Evolutionary conservation across 2,113 vertebrate genomes (phyloP).

Genomic region (Capricornis sumatraensis): DNA sequence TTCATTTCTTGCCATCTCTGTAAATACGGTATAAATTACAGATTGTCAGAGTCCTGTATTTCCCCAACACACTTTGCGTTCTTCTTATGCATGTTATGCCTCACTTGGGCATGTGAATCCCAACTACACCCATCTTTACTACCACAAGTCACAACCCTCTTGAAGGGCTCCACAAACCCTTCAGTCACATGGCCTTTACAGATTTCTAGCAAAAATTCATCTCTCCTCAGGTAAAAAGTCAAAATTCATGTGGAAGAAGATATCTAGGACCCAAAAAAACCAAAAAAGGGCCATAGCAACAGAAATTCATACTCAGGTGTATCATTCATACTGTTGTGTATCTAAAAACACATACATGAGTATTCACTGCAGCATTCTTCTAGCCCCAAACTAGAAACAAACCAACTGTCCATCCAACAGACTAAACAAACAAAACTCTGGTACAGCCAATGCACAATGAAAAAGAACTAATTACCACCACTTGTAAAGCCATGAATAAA

Average conservation of each 20-base stretch:
- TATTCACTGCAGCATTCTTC: background rate
- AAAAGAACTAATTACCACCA: background rate
- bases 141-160: background rate
- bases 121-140: background rate
- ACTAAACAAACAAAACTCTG: background rate
- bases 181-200: background rate
- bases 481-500: background rate
- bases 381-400: background rate
- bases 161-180: background rate
- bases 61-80: background rate
- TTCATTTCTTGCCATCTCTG: background rate
- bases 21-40: background rate
- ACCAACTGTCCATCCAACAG: background rate
- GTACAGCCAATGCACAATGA: background rate
- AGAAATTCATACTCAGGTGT: background rate
- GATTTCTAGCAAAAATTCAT: background rate
- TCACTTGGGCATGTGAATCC: background rate
- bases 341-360: background rate
- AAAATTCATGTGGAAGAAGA: background rate
- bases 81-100: background rate
- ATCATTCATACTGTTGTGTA: background rate
- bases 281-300: background rate
- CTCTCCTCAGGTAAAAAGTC: background rate
- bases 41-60: background rate
- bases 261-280: background rate